Evolutionary conservation across 2,113 vertebrate genomes (phyloP).

Genomic region (Rousettus leschenaultii): DNA sequence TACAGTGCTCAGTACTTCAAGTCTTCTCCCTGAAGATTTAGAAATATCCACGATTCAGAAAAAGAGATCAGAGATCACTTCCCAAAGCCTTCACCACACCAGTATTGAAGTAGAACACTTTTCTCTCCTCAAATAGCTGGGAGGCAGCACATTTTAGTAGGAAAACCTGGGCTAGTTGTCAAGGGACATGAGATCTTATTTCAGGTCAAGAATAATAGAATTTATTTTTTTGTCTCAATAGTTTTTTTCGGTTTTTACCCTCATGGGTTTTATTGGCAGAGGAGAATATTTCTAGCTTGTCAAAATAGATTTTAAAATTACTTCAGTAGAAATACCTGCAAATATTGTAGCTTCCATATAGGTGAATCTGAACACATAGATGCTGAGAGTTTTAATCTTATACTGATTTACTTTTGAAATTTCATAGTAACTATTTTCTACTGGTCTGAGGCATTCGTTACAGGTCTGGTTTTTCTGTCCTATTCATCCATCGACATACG

Average conservation of each 20-base stretch:
- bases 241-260: not conserved
- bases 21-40: not conserved
- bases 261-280: not conserved
- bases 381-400: not conserved
- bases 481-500: not conserved
- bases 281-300: not conserved
- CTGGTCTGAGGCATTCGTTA: not conserved
- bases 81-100: not conserved
- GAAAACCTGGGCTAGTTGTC: not conserved
- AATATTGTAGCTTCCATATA: not conserved
- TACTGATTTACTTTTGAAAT: not conserved
- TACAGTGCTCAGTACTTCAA: not conserved
- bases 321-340: not conserved
- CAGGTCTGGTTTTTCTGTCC: not conserved
- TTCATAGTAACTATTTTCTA: not conserved
- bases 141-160: not conserved
- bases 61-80: conserved; percentile 29
- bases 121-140: not conserved
- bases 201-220: not conserved
- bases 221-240: not conserved
- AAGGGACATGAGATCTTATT: not conserved
- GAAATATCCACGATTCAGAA: not conserved
- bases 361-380: not conserved
- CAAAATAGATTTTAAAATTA: not conserved
- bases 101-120: not conserved